Conservation (phyloP, 2,113 vertebrate genomes). For the Jacana jacana region DNA sequence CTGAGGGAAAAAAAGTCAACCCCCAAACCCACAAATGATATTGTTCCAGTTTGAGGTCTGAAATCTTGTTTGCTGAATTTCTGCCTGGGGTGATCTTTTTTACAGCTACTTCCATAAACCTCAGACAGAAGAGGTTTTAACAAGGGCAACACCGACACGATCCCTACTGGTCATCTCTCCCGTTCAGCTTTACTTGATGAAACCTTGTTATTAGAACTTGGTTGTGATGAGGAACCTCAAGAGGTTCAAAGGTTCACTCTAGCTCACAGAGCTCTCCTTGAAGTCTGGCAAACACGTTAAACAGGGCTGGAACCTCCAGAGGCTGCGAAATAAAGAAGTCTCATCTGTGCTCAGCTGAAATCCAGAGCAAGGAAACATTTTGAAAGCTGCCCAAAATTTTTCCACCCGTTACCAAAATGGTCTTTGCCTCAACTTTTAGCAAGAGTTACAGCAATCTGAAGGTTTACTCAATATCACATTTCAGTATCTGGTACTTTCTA, state of each 20-base stretch:
- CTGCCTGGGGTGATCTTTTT: neutral
- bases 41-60: neutral
- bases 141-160: neutral
- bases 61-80: neutral
- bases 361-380: neutral
- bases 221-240: neutral
- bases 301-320: neutral
- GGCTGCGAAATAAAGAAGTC: neutral
- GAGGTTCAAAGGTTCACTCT: neutral
- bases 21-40: neutral
- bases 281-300: neutral
- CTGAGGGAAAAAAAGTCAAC: neutral
- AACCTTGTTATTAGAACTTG: neutral
- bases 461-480: conserved; percentile 20
- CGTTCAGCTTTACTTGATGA: neutral
- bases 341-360: conserved; percentile 12
- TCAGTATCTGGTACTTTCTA: neutral
- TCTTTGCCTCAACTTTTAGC: neutral
- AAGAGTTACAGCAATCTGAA: neutral
- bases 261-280: neutral
- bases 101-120: neutral
- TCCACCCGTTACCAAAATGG: neutral
- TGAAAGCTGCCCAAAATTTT: neutral
- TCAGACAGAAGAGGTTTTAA: neutral
- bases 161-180: neutral